A percentile compares a stretch with the other conserved stretches of the same genome.
phyloP scores from a whole-genome alignment of 2,797 vertebrate genomes.

The Argyrosomus regius region DNA sequence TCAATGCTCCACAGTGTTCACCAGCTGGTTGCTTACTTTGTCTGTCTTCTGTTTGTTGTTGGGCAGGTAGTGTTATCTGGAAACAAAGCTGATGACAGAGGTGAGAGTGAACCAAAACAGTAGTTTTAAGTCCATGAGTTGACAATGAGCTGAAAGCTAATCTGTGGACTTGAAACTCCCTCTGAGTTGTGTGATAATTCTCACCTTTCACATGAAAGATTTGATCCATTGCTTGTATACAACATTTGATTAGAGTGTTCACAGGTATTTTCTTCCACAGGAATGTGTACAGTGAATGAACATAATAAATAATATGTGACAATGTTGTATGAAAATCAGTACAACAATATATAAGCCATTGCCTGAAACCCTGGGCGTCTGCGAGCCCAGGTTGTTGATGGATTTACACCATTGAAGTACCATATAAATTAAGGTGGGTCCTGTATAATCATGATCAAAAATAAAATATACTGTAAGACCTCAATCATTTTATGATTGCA shows the following conservation, averaged over 20 bases:
- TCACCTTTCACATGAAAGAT: neutral
- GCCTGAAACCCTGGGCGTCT: no score
- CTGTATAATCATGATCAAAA: neutral
- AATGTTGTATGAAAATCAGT: neutral
- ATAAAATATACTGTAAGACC: neutral
- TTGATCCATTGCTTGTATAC: neutral
- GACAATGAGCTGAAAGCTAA: neutral
- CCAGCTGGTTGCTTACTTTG: neutral
- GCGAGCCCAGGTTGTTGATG: no score
- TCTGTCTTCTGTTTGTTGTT: neutral
- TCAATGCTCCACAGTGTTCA: neutral
- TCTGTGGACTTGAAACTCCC: neutral
- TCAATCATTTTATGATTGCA: neutral
- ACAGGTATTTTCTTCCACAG: neutral
- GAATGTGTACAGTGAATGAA: neutral
- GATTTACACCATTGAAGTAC: neutral
- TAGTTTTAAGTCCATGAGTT: neutral
- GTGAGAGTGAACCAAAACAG: neutral
- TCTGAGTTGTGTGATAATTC: neutral
- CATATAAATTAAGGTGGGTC: neutral
- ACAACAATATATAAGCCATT: neutral
- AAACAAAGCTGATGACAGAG: constrained; percentile 2
- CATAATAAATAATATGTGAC: neutral
- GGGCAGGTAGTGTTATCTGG: neutral
- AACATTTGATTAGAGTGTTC: neutral